A percentile compares a stretch with the other conserved stretches of the same genome.
These are phyloP conservation scores for Melanocharis versteri DNA, from an alignment of 2,113 vertebrate species.

Conservation along the genomic window DNA sequence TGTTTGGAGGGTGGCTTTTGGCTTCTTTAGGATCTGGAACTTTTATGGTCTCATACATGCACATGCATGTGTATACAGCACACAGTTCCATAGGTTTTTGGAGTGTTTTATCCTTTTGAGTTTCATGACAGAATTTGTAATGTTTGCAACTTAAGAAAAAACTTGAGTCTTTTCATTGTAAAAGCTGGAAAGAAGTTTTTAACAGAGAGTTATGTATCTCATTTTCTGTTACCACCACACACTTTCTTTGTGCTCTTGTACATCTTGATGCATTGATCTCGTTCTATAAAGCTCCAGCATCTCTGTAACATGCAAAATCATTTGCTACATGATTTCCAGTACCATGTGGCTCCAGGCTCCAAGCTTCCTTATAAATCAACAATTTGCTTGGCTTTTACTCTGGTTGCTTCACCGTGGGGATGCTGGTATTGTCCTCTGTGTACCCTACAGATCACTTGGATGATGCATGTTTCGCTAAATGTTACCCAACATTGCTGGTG, in stretches of 20 bases:
- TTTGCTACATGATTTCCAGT: background rate
- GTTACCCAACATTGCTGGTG: background rate
- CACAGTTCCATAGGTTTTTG: background rate
- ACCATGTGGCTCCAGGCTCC: background rate
- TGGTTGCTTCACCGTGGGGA: background rate
- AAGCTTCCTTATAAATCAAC: background rate
- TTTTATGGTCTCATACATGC: background rate
- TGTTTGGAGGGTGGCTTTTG: background rate
- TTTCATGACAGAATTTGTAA: background rate
- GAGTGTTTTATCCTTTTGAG: background rate
- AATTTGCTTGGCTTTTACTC: background rate
- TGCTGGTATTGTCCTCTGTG: background rate
- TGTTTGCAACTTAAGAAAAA: background rate
- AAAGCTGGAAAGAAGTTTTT: background rate
- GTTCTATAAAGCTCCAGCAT: background rate
- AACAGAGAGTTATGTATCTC: background rate
- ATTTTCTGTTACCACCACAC: background rate
- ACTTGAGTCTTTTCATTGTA: background rate
- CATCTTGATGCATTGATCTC: background rate
- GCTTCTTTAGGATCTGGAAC: background rate
- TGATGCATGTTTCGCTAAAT: rapidly evolving
- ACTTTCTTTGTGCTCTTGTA: background rate
- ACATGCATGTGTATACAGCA: background rate
- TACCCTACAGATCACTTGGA: background rate
- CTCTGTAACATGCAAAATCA: background rate